Base-by-base conservation (phyloP, 1,140 invertebrate species). In the Sycophila sp. region DNA sequence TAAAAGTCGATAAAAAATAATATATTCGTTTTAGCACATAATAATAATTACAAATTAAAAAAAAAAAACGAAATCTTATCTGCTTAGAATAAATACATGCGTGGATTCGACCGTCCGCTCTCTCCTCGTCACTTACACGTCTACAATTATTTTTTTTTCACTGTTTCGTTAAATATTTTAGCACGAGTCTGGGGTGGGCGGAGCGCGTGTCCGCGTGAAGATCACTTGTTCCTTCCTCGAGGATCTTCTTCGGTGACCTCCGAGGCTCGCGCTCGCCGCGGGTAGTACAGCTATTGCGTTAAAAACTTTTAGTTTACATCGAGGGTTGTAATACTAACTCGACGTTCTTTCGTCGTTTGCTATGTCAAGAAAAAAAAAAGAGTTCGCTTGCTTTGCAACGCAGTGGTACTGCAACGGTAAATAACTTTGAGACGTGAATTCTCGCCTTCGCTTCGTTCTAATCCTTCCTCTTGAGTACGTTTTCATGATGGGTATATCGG, bases 31-130 rank as follows among this genome's bases (percentile, higher is more conserved):
- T 69, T 59, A 34, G n/a, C 38, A n/a, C n/a, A n/a, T n/a, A n/a
- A n/a, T n/a, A n/a, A 58, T 70, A 70, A 70, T 70, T 70, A 70
- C 68, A 70, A 58, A 32, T 63, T 55, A 55, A 70, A 58, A 59
- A 59, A 32, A 70, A 63, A 55, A 70, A 58, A 59, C 68, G 40
- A 70, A 63, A 47, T 30, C 60, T 58, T 70, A 70, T 38, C n/a
- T 70, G 51, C 36, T 36, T 70, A 70, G n/a, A 69, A 69, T 63
- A 69, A 69, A 69, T 63, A 69, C 68, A 63, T 69, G 68, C 68
- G 47, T 69, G 49, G 36, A 26, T n/a, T 24, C 42, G 47, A 63
- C 28, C 17, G 11, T 42, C 42, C n/a, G n/a, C n/a, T n/a, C n/a
- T n/a, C n/a, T n/a, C n/a, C n/a, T 55, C 34, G 38, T 55, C 38